phyloP scores from a whole-genome alignment of 2,113 vertebrate species.

The Colossoma macropomum region DNA sequence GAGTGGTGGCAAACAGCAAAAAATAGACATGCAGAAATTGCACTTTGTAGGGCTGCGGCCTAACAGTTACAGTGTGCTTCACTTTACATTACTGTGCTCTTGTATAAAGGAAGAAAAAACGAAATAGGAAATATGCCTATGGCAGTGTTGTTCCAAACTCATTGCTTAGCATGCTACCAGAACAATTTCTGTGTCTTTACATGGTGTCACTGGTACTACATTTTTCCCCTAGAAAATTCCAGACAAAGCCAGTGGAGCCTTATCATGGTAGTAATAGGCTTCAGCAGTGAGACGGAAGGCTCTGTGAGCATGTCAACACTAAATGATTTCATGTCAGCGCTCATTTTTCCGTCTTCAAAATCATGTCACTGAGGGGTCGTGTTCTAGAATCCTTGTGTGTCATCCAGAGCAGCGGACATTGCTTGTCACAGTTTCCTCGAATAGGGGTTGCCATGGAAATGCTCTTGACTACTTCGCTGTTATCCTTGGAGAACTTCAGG shows the following conservation, averaged over 20 bases:
- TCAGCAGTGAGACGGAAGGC: not conserved
- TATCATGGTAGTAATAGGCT: not conserved
- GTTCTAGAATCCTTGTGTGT: not conserved
- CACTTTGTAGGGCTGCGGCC: no score
- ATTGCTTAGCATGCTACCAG: no score
- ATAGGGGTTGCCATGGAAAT: conserved; percentile 49
- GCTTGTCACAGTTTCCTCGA: conserved; percentile 34
- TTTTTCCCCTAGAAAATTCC: not conserved
- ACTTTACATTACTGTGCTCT: no score
- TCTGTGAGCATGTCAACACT: not conserved
- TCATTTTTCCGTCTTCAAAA: conserved; percentile 2
- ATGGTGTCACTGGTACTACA: no score
- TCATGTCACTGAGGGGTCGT: conserved; percentile 1
- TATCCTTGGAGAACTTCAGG: conserved; percentile 20
- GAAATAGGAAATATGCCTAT: no score
- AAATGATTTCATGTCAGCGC: conserved; percentile 13
- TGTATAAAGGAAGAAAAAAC: no score
- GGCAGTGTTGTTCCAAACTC: no score
- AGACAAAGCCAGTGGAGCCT: not conserved
- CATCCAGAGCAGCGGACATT: conserved; percentile 6
- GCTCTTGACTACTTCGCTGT: conserved; percentile 15
- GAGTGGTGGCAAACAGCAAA: no score
- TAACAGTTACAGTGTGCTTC: no score
- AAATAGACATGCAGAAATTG: no score
- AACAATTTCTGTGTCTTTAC: no score